Base-by-base conservation (phyloP, 2,888 invertebrate species). In the Torymus texanus region DNA sequence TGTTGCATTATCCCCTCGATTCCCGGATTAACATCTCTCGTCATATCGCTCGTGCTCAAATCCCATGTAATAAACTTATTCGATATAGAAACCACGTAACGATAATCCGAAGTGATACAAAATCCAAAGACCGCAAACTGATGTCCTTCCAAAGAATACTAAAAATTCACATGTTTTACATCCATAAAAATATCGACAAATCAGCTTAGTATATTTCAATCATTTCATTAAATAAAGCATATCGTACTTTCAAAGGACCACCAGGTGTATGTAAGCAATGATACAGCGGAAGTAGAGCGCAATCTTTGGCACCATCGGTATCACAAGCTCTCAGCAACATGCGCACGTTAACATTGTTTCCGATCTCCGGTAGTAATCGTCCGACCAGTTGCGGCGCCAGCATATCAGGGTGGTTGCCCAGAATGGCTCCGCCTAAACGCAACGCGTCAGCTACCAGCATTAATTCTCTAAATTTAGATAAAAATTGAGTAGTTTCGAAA, bases 221-320 rank as follows among this genome's bases (percentile, higher is more conserved):
- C 10, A 61, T 75, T 58, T 66, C 2, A 67, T 66, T 58, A 68
- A 71, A 65, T 56, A 67, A 59, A 63, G 55, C 21, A 59, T 21
- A 55, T 13, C 12, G 13, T 71, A 96, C 97, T 92, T 99, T 98
- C 5, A 99, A 91, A 0, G 99, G 99, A 1, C 99, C 99, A 63
- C 99, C 99, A n/a, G 99, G 99, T 0, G 99, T 98, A 88, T 99
- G 98, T 82, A 98, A 92, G 86, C 98, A 98, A 89, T 99, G 98
- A 90, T 98, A 98, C 0, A 97, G 93, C 0, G 99, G 98, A 84
- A 98, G 92, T 71, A 99, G 90, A 0, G 98, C 96, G 85, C 98
- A 98, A 87, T 98, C 95, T 67, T 94, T 93, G 53, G 96, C 95
- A 0, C 98, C 98, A 86, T 96, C 95, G 21, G 93, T 93, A 88